Evolutionary conservation across 2,113 vertebrate genomes (phyloP).

Genomic region (Castor canadensis): DNA sequence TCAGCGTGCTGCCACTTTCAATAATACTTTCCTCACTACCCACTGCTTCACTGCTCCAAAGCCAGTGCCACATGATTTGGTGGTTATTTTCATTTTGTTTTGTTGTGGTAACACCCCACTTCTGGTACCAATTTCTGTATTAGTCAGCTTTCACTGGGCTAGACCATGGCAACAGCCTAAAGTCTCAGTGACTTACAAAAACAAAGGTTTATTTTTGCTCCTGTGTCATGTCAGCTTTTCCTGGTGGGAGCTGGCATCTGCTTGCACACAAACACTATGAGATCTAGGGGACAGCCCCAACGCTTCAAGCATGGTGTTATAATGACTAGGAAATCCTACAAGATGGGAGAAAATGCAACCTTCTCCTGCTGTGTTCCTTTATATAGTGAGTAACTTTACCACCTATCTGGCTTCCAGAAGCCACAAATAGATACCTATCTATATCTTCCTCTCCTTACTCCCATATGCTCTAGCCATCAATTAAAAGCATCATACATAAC

Average conservation of each 20-base stretch:
- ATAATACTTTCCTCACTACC: conserved; percentile 27
- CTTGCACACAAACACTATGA: background rate
- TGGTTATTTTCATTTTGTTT: conserved; percentile 59
- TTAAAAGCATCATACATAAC: conserved; percentile 34
- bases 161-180: conserved; percentile 43
- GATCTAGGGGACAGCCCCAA: background rate
- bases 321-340: conserved; percentile 6
- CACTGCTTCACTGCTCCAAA: conserved; percentile 9
- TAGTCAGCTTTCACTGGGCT: conserved; percentile 56
- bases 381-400: conserved; percentile 20
- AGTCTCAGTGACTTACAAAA: conserved; percentile 55
- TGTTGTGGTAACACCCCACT: conserved; percentile 59
- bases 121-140: conserved; percentile 66
- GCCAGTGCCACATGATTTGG: conserved; percentile 30
- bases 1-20: conserved; percentile 25
- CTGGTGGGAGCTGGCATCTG: background rate
- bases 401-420: conserved; percentile 41
- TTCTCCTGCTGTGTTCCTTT: background rate
- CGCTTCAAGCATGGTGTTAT: background rate
- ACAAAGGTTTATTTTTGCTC: conserved; percentile 50
- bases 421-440: conserved; percentile 49
- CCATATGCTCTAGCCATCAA: conserved; percentile 9
- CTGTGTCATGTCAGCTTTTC: background rate
- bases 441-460: background rate
- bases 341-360: background rate